Conservation (phyloP, 2,888 invertebrate species). For the Epistrophella euchroma region DNA sequence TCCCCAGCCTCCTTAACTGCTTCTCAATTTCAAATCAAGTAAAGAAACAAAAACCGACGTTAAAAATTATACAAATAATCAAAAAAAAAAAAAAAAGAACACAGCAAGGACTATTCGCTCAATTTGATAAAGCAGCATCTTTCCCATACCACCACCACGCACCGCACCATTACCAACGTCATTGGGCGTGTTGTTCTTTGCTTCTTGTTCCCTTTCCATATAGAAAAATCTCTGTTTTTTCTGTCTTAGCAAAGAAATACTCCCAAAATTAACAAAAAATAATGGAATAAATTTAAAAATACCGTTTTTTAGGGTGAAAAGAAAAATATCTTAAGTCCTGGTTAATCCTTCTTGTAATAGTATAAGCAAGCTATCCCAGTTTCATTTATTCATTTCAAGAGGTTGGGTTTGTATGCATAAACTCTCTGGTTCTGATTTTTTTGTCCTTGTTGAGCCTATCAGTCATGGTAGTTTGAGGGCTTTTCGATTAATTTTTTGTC, state of each 20-base stretch:
- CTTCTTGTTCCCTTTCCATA: constrained; percentile 15
- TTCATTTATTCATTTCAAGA: not conserved
- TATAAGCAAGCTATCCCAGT: constrained; percentile 62
- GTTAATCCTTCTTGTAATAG: constrained; percentile 74
- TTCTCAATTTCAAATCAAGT: constrained; percentile 71
- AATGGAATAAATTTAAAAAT: constrained; percentile 81
- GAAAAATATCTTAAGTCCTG: constrained; percentile 74
- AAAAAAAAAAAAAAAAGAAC: constrained; percentile 51
- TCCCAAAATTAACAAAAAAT: constrained; percentile 80
- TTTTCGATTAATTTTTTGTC: constrained; percentile 30
- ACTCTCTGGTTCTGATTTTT: not conserved
- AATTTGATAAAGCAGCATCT: constrained; percentile 56
- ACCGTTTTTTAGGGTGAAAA: constrained; percentile 65
- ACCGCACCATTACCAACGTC: constrained; percentile 14
- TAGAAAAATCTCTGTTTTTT: constrained; percentile 38
- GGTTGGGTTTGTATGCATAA: not conserved
- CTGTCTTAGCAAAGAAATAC: constrained; percentile 52
- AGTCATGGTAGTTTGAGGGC: constrained; percentile 37
- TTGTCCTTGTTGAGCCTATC: constrained; percentile 19
- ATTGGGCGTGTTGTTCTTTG: constrained; percentile 16
- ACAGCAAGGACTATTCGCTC: constrained; percentile 65
- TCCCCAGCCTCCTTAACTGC: constrained; percentile 1
- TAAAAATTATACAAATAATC: constrained; percentile 74
- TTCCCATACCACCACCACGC: not conserved
- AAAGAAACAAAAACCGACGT: constrained; percentile 60